Evolutionary conservation across 2,797 vertebrate genomes (phyloP).

Genomic region (Pitangus sulphuratus): DNA sequence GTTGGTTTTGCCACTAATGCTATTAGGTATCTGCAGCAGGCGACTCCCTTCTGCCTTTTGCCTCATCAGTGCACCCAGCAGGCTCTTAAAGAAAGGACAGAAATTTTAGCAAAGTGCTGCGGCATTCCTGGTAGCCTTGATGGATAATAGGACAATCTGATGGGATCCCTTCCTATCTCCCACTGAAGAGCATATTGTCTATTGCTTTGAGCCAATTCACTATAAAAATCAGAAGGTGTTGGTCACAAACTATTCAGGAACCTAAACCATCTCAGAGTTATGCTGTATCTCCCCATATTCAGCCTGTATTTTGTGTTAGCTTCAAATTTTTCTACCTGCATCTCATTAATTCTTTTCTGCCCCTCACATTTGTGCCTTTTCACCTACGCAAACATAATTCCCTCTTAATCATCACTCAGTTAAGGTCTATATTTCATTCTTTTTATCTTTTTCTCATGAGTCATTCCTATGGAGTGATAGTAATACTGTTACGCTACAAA

Average conservation of each 20-base stretch:
- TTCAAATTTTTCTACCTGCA: neutral
- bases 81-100: neutral
- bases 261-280: neutral
- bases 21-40: neutral
- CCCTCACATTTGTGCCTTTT: neutral
- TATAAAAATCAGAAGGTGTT: neutral
- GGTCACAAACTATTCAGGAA: neutral
- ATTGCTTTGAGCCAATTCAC: neutral
- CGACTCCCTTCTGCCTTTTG: neutral
- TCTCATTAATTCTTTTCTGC: neutral
- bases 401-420: neutral
- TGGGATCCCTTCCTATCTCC: neutral
- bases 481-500: neutral
- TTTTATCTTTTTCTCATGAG: neutral
- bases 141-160: neutral
- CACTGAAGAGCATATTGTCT: neutral
- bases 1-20: neutral
- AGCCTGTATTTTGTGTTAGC: neutral
- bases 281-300: neutral
- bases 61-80: neutral
- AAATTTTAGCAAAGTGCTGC: neutral
- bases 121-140: neutral
- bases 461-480: neutral
- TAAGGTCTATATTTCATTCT: neutral
- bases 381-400: neutral